Conservation (phyloP, 2,113 vertebrate genomes). For the Ia io region DNA sequence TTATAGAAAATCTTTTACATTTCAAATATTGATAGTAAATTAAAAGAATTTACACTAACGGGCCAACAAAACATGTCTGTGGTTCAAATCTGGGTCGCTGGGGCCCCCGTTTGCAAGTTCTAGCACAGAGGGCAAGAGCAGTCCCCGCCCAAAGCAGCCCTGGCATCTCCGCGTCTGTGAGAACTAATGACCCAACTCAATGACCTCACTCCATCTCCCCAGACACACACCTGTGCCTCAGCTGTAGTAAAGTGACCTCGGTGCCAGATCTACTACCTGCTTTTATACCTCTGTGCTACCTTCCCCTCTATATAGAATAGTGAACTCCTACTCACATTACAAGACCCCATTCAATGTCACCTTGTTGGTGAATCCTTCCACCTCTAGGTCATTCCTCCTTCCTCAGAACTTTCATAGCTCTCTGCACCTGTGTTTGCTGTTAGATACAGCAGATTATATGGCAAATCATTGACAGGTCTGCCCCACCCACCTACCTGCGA, state of each 20-base stretch:
- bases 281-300: neutral
- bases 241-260: no score
- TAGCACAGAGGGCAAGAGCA: neutral
- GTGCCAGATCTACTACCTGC: neutral
- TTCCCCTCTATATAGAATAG: neutral
- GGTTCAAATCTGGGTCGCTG: neutral
- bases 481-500: neutral
- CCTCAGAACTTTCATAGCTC: neutral
- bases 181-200: neutral
- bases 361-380: neutral
- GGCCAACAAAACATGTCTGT: neutral
- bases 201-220: neutral
- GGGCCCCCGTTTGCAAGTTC: neutral
- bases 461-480: neutral
- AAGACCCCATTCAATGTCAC: neutral
- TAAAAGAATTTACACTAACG: neutral
- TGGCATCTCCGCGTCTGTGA: neutral
- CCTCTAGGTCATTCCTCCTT: neutral
- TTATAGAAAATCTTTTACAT: neutral
- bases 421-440: neutral
- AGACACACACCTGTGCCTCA: no score
- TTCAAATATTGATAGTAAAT: neutral
- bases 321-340: neutral
- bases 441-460: no score
- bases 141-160: neutral